phyloP scores from a whole-genome alignment of 2,888 invertebrate species.

The Bimastos eiseni region DNA sequence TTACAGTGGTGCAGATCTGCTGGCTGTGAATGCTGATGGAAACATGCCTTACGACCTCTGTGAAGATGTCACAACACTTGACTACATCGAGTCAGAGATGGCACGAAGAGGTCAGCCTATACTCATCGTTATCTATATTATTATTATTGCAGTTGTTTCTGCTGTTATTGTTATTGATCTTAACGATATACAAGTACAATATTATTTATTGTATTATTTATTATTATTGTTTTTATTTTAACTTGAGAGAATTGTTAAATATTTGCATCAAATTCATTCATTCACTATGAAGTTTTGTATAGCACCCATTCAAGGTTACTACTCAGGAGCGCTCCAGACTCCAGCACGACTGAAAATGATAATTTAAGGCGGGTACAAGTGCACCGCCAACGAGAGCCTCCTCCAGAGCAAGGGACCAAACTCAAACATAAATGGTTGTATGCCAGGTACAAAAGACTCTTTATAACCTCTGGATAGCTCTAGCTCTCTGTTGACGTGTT shows the following conservation, averaged over 20 bases:
- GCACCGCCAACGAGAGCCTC: no score
- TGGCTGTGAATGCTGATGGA: conserved; percentile 97
- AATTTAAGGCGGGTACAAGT: no score
- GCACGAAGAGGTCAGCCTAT: conserved; percentile 73
- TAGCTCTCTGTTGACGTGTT: background rate
- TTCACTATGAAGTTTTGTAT: no score
- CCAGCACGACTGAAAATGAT: no score
- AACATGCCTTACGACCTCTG: conserved; percentile 99
- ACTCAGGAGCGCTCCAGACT: no score
- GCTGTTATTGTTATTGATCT: background rate
- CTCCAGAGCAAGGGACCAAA: no score
- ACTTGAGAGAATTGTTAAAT: background rate
- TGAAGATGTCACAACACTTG: conserved; percentile 93
- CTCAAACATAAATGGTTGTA: no score
- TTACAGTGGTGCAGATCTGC: conserved; percentile 83
- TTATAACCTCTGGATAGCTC: background rate
- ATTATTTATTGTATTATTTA: background rate
- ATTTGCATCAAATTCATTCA: background rate
- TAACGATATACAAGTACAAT: background rate
- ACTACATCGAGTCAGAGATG: conserved; percentile 96
- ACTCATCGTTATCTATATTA: background rate
- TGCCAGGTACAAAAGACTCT: background rate
- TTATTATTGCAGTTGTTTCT: background rate
- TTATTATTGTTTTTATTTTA: background rate
- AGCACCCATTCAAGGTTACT: no score